Evolutionary conservation across 2,797 vertebrate genomes (phyloP).

Genomic region (Squalus acanthias): DNA sequence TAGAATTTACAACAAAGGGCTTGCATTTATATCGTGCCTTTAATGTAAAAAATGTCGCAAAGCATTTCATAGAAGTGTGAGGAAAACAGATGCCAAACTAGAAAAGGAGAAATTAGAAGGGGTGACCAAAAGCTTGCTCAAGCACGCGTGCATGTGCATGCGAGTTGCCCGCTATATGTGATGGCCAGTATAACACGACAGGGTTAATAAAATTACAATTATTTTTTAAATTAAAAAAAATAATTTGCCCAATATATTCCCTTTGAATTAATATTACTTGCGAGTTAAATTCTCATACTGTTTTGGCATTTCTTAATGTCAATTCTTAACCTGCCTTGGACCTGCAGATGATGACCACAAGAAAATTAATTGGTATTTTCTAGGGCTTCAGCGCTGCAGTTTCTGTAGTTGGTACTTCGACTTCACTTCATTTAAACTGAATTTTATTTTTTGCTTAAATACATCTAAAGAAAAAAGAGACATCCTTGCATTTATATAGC

Average conservation of each 20-base stretch:
- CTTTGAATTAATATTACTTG: neutral
- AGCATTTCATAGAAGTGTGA: neutral
- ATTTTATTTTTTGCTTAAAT: neutral
- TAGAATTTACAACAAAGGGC: neutral
- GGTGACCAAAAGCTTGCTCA: neutral
- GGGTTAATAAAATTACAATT: neutral
- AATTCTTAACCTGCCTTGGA: neutral
- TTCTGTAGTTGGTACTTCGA: neutral
- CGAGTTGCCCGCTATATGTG: neutral
- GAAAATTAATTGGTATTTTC: neutral
- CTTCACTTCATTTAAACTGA: neutral
- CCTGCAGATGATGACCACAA: neutral
- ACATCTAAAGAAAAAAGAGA: neutral
- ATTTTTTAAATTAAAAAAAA: neutral
- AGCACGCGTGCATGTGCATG: no score
- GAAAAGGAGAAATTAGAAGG: neutral
- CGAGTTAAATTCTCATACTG: neutral
- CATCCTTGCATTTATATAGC: neutral
- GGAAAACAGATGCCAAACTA: neutral
- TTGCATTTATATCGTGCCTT: neutral
- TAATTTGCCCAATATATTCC: neutral
- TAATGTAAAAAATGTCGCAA: neutral
- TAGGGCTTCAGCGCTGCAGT: neutral
- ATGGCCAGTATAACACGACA: neutral
- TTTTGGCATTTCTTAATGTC: neutral